A percentile compares a stretch with the other conserved stretches of the same genome.
phyloP scores from a whole-genome alignment of 37 sponge, comb jelly and placozoan genomes.

The Petrosia ficiformis region DNA sequence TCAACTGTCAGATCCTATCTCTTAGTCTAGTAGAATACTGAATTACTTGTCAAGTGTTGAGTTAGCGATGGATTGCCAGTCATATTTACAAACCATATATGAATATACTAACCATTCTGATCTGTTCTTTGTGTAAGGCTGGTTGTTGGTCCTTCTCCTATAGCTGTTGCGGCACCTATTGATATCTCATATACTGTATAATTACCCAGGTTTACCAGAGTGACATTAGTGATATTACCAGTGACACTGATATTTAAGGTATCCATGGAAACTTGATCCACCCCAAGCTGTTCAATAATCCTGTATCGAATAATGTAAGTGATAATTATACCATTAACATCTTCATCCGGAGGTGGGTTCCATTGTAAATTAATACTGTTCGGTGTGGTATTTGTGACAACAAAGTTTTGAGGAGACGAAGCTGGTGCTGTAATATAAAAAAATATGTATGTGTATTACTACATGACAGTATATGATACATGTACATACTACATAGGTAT shows the following conservation, averaged over 20 bases:
- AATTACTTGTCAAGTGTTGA: no score
- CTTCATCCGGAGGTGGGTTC: constrained; percentile 9
- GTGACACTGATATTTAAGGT: background rate
- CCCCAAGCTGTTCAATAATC: constrained; percentile 14
- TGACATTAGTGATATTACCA: background rate
- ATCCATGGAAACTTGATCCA: constrained; percentile 2
- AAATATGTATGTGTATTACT: background rate
- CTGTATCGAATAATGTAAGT: constrained; percentile 8
- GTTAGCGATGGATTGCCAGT: no score
- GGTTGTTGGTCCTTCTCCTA: constrained; percentile 28
- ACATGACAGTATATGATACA: no score
- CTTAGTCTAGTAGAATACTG: no score
- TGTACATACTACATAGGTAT: no score
- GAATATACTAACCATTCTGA: constrained; percentile 11
- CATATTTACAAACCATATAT: no score
- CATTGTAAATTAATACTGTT: constrained; percentile 18
- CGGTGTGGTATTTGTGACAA: background rate
- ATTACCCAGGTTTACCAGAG: constrained; percentile 12
- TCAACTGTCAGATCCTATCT: no score
- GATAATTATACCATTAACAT: constrained; percentile 28
- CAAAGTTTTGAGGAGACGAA: constrained; percentile 14
- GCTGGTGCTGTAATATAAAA: background rate
- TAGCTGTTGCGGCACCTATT: constrained; percentile 33
- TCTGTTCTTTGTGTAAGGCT: background rate
- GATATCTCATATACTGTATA: constrained; percentile 16